phyloP scores from a whole-genome alignment of 1,140 invertebrate genomes.

The Hesperophylax magnus region DNA sequence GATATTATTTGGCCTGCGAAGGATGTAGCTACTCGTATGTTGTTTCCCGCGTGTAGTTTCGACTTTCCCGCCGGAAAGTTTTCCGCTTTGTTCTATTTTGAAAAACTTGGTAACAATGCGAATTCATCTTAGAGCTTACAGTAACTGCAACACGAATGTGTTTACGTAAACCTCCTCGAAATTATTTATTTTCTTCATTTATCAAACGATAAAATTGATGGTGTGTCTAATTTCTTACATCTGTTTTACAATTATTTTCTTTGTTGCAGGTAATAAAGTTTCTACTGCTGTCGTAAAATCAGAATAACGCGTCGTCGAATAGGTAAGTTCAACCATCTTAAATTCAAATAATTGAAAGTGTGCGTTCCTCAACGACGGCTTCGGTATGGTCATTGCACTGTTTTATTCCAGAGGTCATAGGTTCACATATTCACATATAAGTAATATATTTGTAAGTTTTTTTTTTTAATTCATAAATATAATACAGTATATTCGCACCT shows the following conservation, averaged over 20 bases:
- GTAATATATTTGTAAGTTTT: too few species aligned
- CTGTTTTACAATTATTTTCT: not conserved
- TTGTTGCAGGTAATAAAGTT: not conserved
- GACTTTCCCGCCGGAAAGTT: slow-evolving; percentile 13
- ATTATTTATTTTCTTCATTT: not conserved
- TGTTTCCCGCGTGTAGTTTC: slow-evolving; percentile 12
- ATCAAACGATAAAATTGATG: not conserved
- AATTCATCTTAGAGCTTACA: not conserved
- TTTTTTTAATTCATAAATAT: too few species aligned
- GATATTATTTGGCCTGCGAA: slow-evolving; percentile 45
- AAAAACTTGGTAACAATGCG: not conserved
- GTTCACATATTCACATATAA: too few species aligned
- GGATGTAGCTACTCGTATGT: slow-evolving; percentile 17
- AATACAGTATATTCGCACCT: too few species aligned
- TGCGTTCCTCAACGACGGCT: too few species aligned
- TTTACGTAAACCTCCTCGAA: not conserved
- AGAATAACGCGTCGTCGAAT: too few species aligned
- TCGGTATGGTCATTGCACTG: too few species aligned
- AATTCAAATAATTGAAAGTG: too few species aligned
- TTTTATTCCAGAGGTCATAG: too few species aligned
- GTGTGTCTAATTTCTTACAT: not conserved
- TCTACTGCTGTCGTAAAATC: too few species aligned
- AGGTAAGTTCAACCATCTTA: too few species aligned
- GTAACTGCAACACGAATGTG: not conserved
- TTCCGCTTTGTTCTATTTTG: slow-evolving; percentile 8